phyloP scores from a whole-genome alignment of 2,113 vertebrate genomes.

The Saccopteryx leptura region DNA sequence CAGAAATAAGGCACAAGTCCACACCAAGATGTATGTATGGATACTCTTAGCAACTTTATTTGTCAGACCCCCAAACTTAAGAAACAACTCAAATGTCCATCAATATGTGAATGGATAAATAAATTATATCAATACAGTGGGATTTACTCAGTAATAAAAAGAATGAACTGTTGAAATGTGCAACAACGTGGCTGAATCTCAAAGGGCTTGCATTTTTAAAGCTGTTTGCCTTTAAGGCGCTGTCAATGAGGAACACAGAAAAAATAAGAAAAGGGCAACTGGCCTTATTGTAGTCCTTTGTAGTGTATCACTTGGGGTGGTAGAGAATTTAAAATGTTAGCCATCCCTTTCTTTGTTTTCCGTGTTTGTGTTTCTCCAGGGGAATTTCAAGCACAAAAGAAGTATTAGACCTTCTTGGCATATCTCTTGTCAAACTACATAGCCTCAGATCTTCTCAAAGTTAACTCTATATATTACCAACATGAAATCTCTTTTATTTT shows the following conservation, averaged over 20 bases:
- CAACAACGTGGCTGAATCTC: neutral
- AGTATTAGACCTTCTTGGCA: neutral
- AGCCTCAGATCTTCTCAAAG: neutral
- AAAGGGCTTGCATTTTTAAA: neutral
- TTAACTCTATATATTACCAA: neutral
- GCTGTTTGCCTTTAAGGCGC: neutral
- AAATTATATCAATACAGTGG: neutral
- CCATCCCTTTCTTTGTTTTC: neutral
- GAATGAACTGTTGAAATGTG: neutral
- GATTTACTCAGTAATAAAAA: neutral
- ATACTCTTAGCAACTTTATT: neutral
- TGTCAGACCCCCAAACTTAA: neutral
- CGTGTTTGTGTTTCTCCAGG: neutral
- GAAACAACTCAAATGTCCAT: neutral
- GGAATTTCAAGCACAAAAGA: neutral
- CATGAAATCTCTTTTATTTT: neutral
- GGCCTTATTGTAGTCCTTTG: neutral
- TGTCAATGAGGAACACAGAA: neutral
- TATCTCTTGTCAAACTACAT: neutral
- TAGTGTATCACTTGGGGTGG: neutral
- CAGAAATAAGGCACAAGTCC: neutral
- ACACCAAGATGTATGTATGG: neutral
- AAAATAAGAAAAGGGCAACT: neutral
- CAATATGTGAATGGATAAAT: neutral
- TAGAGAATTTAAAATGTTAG: neutral